Base-by-base conservation (phyloP, 37 sponge, comb jelly and placozoan species). In the Halisarca cf. caerulea region DNA sequence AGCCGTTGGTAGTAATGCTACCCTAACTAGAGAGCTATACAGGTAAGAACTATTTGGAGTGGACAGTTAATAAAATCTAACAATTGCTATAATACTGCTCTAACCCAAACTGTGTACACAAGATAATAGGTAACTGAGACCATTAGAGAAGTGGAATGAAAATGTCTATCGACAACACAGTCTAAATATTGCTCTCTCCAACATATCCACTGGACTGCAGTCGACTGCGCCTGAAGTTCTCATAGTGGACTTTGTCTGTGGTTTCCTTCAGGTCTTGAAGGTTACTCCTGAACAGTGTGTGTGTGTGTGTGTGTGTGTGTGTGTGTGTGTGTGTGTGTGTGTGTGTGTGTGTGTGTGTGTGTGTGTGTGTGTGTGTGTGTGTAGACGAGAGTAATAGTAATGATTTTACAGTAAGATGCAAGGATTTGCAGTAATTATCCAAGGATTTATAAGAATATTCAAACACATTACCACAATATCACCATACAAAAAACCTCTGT, bases 191-290 rank as follows among this genome's bases (percentile, higher is more conserved):
- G 84, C 91, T 91, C 86, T 94, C 94, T 21, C 92, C 92, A 33
- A 59, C 66, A 66, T 81, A 83, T 42, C 81, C 79, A 17, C 51
- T 32, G 14, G 32, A 35, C 59, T 90, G 92, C 47, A 97, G 82
- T 9, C 92, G 86, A 15, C 45, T 73, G 60, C 92, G 96, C 21
- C 99, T 83, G 83, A 89, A 98, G 40, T 94, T 96, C 86, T 98
- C 99, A 42, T 98, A 98, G 59, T 98, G 96, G 0, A 94, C 99
- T 59, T 96, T 95, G 84, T 96, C 97, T 20, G 99, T 98, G 0
- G 95, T 98, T 59, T 98, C 99, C 83, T 92, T 98, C 47, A 98
- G 88, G 55, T 98, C 99, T 55, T 96, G 97, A 92, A 98, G 90
- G 85, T 96, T 94, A 9, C 92, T 98, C 91, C 95, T 97, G 73